Conservation (phyloP, 1,140 invertebrate species). For the Zophobas atratus region DNA sequence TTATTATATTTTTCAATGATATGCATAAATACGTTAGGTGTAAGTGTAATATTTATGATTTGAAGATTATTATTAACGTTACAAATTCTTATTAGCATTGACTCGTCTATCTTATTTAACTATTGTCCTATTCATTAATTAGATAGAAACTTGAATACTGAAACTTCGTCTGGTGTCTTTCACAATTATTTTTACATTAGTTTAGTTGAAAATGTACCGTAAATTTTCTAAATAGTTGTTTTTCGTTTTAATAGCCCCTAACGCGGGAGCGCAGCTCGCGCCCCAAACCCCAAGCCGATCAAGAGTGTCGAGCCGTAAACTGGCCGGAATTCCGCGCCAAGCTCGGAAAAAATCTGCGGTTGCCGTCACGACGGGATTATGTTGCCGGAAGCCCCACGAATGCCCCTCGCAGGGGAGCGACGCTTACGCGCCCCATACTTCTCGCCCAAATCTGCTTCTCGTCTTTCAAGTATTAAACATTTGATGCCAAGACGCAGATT, state of each 20-base stretch:
- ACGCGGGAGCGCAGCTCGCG: constrained; percentile 5
- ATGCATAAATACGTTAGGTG: too few relatives aligned
- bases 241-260: neutral
- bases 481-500: constrained; percentile 45
- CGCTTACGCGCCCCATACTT: constrained; percentile 34
- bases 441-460: constrained; percentile 42
- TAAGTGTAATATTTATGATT: too few relatives aligned
- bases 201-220: too few relatives aligned
- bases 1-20: too few relatives aligned
- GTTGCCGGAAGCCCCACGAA: constrained; percentile 38
- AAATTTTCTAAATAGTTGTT: too few relatives aligned
- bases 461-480: constrained; percentile 47
- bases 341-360: constrained; percentile 30
- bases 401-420: constrained; percentile 29
- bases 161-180: too few relatives aligned
- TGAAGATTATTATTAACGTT: too few relatives aligned
- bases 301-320: neutral
- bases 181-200: too few relatives aligned
- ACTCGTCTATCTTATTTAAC: too few relatives aligned
- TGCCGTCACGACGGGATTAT: constrained; percentile 23
- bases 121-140: too few relatives aligned
- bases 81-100: too few relatives aligned
- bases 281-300: constrained; percentile 14
- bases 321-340: neutral
- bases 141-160: too few relatives aligned